Percentiles rank a stretch among this genome's conserved stretches.
phyloP scores from a whole-genome alignment of 2,797 vertebrate genomes.

The Chanos chanos region DNA sequence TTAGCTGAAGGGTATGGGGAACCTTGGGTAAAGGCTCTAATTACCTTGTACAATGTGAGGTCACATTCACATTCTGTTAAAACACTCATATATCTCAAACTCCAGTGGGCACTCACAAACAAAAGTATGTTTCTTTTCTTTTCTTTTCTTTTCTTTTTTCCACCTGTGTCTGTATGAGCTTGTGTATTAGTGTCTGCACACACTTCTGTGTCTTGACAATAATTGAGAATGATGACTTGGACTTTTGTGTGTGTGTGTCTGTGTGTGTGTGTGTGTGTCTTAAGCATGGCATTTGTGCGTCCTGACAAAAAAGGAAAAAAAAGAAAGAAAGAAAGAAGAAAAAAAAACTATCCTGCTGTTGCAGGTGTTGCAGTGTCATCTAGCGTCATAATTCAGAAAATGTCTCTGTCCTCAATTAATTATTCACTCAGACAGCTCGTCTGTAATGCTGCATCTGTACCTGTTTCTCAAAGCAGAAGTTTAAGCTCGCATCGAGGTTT shows the following conservation, averaged over 20 bases:
- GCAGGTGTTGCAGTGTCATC: background rate
- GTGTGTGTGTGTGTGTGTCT: background rate
- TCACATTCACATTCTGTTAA: background rate
- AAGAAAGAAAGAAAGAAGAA: too few species aligned
- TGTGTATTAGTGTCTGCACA: background rate
- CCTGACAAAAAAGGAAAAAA: too few species aligned
- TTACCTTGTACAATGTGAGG: too few species aligned
- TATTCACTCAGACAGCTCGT: background rate
- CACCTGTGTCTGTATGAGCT: conserved; percentile 18
- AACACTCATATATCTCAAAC: conserved; percentile 25
- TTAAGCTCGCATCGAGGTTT: background rate
- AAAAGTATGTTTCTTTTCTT: conserved; percentile 3
- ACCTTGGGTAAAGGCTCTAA: conserved; percentile 10
- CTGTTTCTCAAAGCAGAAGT: background rate
- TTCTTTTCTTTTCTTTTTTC: background rate
- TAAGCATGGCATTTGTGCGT: too few species aligned
- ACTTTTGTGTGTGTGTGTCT: background rate
- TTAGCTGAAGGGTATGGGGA: background rate
- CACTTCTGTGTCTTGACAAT: conserved; percentile 12
- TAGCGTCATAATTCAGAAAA: background rate
- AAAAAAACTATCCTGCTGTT: too few species aligned
- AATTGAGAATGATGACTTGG: background rate
- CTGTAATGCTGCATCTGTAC: background rate
- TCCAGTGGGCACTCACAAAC: conserved; percentile 43
- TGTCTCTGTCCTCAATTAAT: conserved; percentile 5